phyloP scores from a whole-genome alignment of 2,888 invertebrate genomes.

The Ornithoptera priamus region DNA sequence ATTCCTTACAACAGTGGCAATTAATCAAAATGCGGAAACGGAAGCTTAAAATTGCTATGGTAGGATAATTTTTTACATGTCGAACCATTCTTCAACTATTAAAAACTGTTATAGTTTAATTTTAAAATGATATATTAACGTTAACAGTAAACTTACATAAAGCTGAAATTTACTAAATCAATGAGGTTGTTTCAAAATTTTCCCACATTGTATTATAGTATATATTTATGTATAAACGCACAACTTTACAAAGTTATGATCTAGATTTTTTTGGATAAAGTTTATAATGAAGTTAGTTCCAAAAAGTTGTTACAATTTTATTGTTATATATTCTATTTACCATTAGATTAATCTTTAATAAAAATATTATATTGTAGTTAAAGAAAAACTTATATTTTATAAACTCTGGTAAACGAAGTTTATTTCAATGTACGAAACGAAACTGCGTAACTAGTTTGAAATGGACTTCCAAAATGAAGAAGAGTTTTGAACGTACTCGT shows the following conservation, averaged over 20 bases:
- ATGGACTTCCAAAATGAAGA: no score
- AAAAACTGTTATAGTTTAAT: background rate
- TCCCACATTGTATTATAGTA: no score
- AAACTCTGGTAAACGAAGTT: background rate
- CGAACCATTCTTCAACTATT: background rate
- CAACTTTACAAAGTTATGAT: no score
- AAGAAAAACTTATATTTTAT: background rate
- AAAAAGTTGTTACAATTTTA: no score
- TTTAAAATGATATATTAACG: background rate
- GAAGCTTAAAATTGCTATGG: background rate
- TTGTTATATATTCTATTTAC: no score
- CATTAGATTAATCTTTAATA: no score
- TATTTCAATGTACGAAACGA: background rate
- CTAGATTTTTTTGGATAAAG: no score
- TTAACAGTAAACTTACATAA: no score
- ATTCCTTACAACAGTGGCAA: slow-evolving; percentile 62
- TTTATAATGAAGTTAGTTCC: no score
- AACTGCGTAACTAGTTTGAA: background rate
- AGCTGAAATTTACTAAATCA: no score
- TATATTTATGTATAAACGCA: no score
- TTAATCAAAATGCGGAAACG: slow-evolving; percentile 60
- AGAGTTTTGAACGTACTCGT: background rate
- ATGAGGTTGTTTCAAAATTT: no score
- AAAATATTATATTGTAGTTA: background rate
- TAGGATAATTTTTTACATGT: background rate